Percentiles rank a stretch among this genome's conserved stretches.
Evolutionary conservation across 2,888 invertebrate genomes (phyloP).

Genomic region (Drosophila meridionalis): DNA sequence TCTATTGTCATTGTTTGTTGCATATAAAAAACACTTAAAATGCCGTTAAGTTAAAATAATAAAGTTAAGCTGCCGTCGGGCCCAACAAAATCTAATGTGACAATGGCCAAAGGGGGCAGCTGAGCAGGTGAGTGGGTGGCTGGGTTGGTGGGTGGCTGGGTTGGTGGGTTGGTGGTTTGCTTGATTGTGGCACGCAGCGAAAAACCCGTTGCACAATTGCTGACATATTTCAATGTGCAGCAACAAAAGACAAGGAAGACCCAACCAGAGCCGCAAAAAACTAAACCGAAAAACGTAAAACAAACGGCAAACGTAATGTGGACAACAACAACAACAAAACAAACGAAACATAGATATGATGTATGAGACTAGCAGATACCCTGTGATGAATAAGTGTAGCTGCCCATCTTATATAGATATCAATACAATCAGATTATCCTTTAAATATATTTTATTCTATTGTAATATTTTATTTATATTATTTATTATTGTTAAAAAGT

Average conservation of each 20-base stretch:
- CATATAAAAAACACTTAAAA: conserved; percentile 80
- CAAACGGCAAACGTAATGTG: conserved; percentile 28
- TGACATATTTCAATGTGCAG: conserved; percentile 76
- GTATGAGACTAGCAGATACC: background rate
- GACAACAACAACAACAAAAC: conserved; percentile 9
- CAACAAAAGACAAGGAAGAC: conserved; percentile 71
- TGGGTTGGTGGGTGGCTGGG: background rate
- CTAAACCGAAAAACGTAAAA: conserved; percentile 57
- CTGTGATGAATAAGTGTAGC: background rate
- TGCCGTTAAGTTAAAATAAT: conserved; percentile 80
- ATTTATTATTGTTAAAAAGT: no score
- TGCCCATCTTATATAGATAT: no score
- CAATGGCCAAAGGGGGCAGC: conserved; percentile 46
- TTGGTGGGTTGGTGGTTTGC: background rate
- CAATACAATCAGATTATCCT: background rate
- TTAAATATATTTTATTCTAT: no score
- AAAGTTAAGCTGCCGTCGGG: conserved; percentile 72
- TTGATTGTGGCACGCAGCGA: conserved; percentile 21
- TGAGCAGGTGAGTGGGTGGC: conserved; percentile 5
- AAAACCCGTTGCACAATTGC: conserved; percentile 68
- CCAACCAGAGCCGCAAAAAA: conserved; percentile 47
- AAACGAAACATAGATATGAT: background rate
- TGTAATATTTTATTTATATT: background rate
- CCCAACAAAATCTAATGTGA: conserved; percentile 77
- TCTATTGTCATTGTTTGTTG: conserved; percentile 40